Base-by-base conservation (phyloP, 1,140 invertebrate species). In the Hylyphantes graminicola region DNA sequence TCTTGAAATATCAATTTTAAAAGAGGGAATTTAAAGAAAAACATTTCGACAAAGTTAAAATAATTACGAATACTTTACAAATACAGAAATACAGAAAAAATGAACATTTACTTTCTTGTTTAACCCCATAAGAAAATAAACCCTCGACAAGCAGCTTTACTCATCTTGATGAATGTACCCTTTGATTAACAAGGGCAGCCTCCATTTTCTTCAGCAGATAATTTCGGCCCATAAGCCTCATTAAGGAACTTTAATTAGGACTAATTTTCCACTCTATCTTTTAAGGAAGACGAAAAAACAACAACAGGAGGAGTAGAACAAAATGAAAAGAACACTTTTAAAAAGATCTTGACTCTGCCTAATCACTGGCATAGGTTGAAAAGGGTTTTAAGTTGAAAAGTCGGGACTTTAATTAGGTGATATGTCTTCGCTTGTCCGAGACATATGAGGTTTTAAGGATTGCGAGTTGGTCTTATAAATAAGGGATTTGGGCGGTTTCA, bases 181-280 rank as follows among this genome's bases (percentile, higher is more conserved):
- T 54, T 73, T 81, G 78, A 81, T 81, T 81, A 81, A 81, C 78
- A 81, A 59, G 54, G 72, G 57, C 55, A 73, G 67, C 67, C 13
- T 17, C 15, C 55, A 57, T 81, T 81, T 63, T 51, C 68, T 81
- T 73, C 55, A 8, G 21, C 15, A 72, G 78, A 73, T 73, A 81
- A 81, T 70, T 81, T 81, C 64, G 54, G 48, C 78, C 78, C 78
- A 81, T 73, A 81, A 59, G 67, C 67, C 73, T 81, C 78, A 81
- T 81, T 81, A 81, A 81, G 78, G 54, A 15, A 81, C 72, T 55
- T 68, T 81, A 81, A 81, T 81, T 81, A 81, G 78, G 68, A 68
- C 78, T 81, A 81, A 81, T 81, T 81, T 81, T 81, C 78, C 59
- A 35, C 35, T 35, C 35, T 35, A 35, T 35, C 35, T 35, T 35